Evolutionary conservation across 2,113 vertebrate genomes (phyloP), one percentile per base, ranked within the genome.

Genomic region (Myodes glareolus): DNA sequence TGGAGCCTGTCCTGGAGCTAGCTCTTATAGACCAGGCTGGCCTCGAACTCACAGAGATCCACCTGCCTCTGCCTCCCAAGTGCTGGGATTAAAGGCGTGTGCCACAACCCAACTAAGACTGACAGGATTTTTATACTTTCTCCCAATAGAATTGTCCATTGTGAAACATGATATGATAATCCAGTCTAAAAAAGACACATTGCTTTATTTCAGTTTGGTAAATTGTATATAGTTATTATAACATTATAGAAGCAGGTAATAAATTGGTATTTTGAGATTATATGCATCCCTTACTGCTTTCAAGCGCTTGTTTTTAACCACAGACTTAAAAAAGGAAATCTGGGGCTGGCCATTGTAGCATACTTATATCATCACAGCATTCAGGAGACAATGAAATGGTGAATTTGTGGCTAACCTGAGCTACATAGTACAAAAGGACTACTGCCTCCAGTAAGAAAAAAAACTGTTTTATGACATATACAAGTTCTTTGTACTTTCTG

Each of bases 221-320:
- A 96, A 47, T 90, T 61, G 3, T 27, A 19, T 82, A 0, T 78
- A 42, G 58, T n/a, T 80, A 72, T 95, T 73, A 70, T 27, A 85
- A 78, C 33, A 52, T 25, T 68, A 52, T 39, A 45, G 87, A 92
- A 36, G 39, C 25, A 42, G 39, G 27, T 39, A 90, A 78, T 90
- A 92, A 31, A 92, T 63, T 70, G 75, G 36, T 33, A 61, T 65
- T 93, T 96, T 89, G 52, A 90, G 23, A 33, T 65, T 63, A 29
- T 96, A 7, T 94, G 11, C 13, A 42, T 96, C 90, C 90, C 19
- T 81, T 93, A 50, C 82, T 93, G 63, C 31, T 16, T 93, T 42
- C 92, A 27, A 91, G 52, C 78, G 73, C 45, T 70, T 96, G 42
- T 94, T 96, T 87, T 94, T 55, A 80, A 78, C 75, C 36, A 52